A percentile compares a stretch with the other conserved stretches of the same genome.
Conservation (phyloP, 2,888 invertebrate genomes). For the Ischnura elegans region DNA sequence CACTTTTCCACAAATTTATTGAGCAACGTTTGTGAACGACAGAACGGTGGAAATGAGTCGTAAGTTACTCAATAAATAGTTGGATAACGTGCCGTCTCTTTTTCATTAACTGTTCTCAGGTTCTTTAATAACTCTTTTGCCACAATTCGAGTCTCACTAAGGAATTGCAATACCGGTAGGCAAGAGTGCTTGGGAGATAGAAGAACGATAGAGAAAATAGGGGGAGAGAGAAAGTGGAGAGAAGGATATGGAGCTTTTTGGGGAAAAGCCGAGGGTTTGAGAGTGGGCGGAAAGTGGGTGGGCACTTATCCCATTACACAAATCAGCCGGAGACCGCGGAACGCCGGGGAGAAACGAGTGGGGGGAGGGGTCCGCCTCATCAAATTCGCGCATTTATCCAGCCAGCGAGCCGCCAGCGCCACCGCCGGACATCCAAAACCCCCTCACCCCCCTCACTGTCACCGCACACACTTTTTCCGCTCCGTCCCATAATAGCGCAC, state of each 20-base stretch:
- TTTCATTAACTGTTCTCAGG: too few relatives aligned
- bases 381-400: constrained; percentile 66
- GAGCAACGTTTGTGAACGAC: too few relatives aligned
- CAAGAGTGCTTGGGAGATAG: neutral
- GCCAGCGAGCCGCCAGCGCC: constrained; percentile 43
- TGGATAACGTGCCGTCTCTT: too few relatives aligned
- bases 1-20: too few relatives aligned
- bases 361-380: constrained; percentile 45
- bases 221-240: neutral
- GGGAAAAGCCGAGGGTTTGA: too few relatives aligned
- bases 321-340: constrained; percentile 55
- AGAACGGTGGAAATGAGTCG: too few relatives aligned
- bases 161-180: too few relatives aligned
- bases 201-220: neutral
- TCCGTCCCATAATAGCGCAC: neutral
- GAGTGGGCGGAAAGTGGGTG: neutral
- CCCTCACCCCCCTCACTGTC: neutral
- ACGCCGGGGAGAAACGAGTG: neutral
- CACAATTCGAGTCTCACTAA: too few relatives aligned
- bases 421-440: neutral
- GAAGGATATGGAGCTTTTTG: too few relatives aligned
- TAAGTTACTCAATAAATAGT: too few relatives aligned
- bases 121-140: too few relatives aligned
- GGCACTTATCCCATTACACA: constrained; percentile 62
- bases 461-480: neutral